Conservation (phyloP, 1,140 invertebrate species). For the Rhopalosiphum padi region DNA sequence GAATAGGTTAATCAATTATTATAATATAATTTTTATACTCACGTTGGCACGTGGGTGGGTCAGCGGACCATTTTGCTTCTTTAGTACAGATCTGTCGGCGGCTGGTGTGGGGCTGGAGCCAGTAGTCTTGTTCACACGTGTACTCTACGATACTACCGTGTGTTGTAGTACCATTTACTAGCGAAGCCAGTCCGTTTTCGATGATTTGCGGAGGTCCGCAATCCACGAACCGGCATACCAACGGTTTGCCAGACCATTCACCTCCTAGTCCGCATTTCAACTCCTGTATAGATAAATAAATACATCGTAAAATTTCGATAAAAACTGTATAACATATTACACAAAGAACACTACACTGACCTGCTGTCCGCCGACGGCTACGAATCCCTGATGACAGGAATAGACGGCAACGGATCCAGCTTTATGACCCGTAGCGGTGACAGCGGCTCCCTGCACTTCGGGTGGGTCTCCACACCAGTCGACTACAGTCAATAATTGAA, state of each 20-base stretch:
- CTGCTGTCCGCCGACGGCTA: slow-evolving; percentile 77
- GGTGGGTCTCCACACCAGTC: slow-evolving; percentile 86
- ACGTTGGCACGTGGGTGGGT: slow-evolving; percentile 85
- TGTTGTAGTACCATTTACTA: slow-evolving; percentile 81
- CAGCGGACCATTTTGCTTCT: slow-evolving; percentile 86
- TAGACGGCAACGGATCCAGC: slow-evolving; percentile 81
- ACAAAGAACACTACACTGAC: slow-evolving; percentile 65
- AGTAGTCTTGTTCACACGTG: slow-evolving; percentile 81
- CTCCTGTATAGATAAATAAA: slow-evolving; percentile 66
- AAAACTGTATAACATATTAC: background rate
- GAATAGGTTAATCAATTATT: background rate
- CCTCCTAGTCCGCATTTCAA: slow-evolving; percentile 82
- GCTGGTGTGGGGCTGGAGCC: slow-evolving; percentile 76
- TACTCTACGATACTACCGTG: slow-evolving; percentile 79
- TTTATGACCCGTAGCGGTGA: slow-evolving; percentile 73
- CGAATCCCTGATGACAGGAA: slow-evolving; percentile 82
- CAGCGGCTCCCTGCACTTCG: slow-evolving; percentile 75
- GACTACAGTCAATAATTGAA: slow-evolving; percentile 64
- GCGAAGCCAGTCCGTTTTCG: slow-evolving; percentile 74
- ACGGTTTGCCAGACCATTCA: slow-evolving; percentile 79
- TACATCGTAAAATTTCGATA: background rate
- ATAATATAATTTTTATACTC: background rate
- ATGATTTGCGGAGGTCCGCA: slow-evolving; percentile 83
- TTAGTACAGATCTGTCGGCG: slow-evolving; percentile 73
- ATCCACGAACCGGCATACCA: slow-evolving; percentile 84